Base-by-base conservation (phyloP, 1,140 invertebrate genomes). In the Megalonaias nervosa region DNA sequence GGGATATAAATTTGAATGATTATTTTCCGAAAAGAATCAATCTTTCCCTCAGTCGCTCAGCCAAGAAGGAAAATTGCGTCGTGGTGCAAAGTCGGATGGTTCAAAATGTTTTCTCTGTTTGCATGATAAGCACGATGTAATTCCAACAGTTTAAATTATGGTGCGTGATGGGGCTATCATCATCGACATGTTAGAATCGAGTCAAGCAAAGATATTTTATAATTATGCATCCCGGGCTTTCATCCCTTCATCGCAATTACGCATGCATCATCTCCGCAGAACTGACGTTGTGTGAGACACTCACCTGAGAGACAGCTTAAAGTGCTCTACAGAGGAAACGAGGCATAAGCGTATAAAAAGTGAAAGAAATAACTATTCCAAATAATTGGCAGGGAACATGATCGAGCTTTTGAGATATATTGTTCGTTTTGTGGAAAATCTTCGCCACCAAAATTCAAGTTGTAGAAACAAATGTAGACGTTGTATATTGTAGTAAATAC, bases 251-350 rank as follows among this genome's bases (percentile, higher is more conserved):
- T 9, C 66, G 15, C 48, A 71, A 66, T 15, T 23, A 21, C 71
- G 68, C 48, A n/a, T 75, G 58, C 12, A 59, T n/a, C 19, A 31
- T 16, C n/a, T 57, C 17, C 16, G 1, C 16, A 61, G 65, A 70
- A 31, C 74, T 5, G 77, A 79, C 31, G 48, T 79, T 74, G 72
- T 75, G 31, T 75, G 67, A 57, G 71, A 79, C 59, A 61, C 23
- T 64, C 74, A 79, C 61, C 64, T 60, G 14, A 3, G 5, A 19
- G 56, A 75, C 23, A 75, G 67, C 57, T 23, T 75, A 13, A 79
- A 75, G 48, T 57, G 26, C 26, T 11, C 59, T 31, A 75, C 60
- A 23, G 1, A 66, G 15, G 60, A 55, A 60, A 60, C 19, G 26
- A 23, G 68, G 38, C 55, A 70, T 6, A 48, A 38, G 9, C 12